phyloP scores from a whole-genome alignment of 2,888 invertebrate species.

The Aplocera efformata region DNA sequence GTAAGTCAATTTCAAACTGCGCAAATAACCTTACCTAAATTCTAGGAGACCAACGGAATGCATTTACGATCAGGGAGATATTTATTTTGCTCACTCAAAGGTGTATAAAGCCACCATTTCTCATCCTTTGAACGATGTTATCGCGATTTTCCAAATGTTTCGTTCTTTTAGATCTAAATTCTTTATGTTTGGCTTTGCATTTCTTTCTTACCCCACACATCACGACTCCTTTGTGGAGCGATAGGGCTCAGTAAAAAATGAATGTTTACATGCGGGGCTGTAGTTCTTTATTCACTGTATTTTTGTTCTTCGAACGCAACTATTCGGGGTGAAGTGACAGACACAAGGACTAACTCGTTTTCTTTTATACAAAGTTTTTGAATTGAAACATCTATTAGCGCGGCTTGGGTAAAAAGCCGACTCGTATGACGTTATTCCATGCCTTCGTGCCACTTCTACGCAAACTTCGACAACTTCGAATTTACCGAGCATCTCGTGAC shows the following conservation, averaged over 20 bases:
- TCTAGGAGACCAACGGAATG: conserved; percentile 14
- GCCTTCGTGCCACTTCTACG: no score
- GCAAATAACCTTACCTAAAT: conserved; percentile 9
- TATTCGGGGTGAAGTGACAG: no score
- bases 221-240: conserved; percentile 64
- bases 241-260: conserved; percentile 58
- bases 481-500: no score
- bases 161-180: conserved; percentile 73
- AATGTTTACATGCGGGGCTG: conserved; percentile 44
- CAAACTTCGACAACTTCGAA: no score
- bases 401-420: no score
- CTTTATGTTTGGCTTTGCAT: conserved; percentile 65
- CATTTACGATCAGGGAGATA: conserved; percentile 46
- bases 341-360: no score
- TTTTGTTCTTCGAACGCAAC: conserved; percentile 1
- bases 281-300: conserved; percentile 4
- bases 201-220: conserved; percentile 62
- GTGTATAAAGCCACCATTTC: conserved; percentile 66
- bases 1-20: conserved; percentile 15
- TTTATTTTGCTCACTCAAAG: conserved; percentile 68
- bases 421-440: no score
- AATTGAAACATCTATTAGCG: no score
- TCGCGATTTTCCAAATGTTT: conserved; percentile 71
- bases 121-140: conserved; percentile 74
- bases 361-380: conserved; percentile 3